phyloP scores from a whole-genome alignment of 2,113 vertebrate species.

The Dinomys branickii region DNA sequence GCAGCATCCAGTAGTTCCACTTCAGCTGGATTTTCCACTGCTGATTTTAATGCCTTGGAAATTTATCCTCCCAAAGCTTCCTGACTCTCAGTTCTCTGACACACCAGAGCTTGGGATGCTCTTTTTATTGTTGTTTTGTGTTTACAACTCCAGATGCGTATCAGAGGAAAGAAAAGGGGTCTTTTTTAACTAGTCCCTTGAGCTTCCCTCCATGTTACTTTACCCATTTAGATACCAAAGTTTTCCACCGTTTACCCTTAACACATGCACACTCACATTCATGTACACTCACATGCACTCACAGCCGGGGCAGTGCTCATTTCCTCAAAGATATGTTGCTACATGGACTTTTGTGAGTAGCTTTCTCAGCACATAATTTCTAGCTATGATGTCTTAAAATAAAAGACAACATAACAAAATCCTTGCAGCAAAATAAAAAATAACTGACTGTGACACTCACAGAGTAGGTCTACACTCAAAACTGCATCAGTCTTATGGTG shows the following conservation, averaged over 20 bases:
- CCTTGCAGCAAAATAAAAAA: background rate
- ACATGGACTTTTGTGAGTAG: background rate
- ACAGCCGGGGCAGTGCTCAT: accelerated
- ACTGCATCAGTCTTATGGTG: background rate
- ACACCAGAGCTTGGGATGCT: background rate
- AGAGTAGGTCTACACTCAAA: background rate
- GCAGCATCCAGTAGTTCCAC: background rate
- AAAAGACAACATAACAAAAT: background rate
- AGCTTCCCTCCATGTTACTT: background rate
- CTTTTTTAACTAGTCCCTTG: background rate
- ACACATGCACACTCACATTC: background rate
- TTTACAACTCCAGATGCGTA: background rate
- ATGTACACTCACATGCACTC: background rate
- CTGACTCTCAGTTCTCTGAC: background rate
- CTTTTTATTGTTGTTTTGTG: background rate
- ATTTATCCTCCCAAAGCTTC: too few species aligned
- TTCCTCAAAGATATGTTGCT: background rate
- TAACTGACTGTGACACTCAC: background rate
- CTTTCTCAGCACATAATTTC: background rate
- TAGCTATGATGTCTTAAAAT: background rate
- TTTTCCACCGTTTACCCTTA: background rate
- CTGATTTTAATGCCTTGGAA: background rate
- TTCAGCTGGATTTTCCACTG: background rate
- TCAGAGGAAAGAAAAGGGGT: background rate
- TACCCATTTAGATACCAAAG: background rate